Evolutionary conservation across 2,797 vertebrate genomes (phyloP).

Genomic region (Otolemur crassicaudatus): DNA sequence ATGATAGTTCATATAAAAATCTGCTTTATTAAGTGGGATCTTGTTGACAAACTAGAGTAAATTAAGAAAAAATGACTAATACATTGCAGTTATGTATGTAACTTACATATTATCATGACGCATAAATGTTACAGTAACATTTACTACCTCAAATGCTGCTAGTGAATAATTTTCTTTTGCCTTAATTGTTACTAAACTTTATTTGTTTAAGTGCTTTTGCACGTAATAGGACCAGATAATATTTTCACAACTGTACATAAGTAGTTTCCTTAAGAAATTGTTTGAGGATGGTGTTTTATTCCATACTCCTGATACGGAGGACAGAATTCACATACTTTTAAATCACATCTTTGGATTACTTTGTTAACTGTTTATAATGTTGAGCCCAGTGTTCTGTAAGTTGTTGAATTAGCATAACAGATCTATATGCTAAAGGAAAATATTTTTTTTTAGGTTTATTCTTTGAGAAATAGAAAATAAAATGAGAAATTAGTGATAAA

Average conservation of each 20-base stretch:
- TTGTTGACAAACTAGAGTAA: conserved; percentile 47
- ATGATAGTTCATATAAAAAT: conserved; percentile 57
- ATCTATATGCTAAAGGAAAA: conserved; percentile 6
- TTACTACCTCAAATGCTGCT: conserved; percentile 37
- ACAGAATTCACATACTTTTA: not conserved
- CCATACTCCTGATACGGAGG: conserved; percentile 20
- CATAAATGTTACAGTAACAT: conserved; percentile 7
- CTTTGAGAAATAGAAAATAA: conserved; percentile 61
- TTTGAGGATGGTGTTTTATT: conserved; percentile 46
- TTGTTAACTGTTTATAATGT: conserved; percentile 38
- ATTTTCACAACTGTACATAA: conserved; percentile 34
- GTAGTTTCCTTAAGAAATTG: not conserved
- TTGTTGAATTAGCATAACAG: conserved; percentile 7
- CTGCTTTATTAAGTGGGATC: not conserved
- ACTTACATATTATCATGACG: conserved; percentile 1
- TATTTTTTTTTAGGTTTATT: not conserved
- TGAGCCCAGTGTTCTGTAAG: not conserved
- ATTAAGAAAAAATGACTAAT: conserved; percentile 46
- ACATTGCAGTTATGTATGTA: not conserved
- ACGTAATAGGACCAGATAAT: not conserved
- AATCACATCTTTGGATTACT: conserved; percentile 18
- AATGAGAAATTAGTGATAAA: conserved; percentile 49
- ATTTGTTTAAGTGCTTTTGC: conserved; percentile 16
- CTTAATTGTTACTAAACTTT: not conserved
- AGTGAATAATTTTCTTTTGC: not conserved